Conservation (phyloP, 1,140 invertebrate species). For the Drosophila mauritiana region DNA sequence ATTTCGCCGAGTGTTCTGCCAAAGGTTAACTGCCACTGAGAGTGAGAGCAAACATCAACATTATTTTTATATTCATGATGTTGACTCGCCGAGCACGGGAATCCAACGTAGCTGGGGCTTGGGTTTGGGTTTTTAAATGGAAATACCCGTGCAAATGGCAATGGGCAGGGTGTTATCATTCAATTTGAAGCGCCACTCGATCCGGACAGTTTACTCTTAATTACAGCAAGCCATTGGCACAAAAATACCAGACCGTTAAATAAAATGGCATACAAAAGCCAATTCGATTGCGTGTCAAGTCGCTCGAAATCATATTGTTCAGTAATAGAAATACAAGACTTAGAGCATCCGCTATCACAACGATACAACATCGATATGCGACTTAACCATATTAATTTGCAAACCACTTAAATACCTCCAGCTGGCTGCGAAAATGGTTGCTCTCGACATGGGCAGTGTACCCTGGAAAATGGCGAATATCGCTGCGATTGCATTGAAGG, state of each 20-base stretch:
- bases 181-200: constrained; percentile 56
- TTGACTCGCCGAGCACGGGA: constrained; percentile 20
- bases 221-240: constrained; percentile 45
- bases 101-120: neutral
- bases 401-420: constrained; percentile 78
- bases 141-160: constrained; percentile 3
- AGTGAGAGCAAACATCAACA: constrained; percentile 78
- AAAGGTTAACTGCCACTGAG: constrained; percentile 53
- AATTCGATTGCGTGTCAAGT: neutral
- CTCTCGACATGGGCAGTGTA: constrained; percentile 95
- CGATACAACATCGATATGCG: too few species aligned
- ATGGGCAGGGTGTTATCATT: constrained; percentile 44
- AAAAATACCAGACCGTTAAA: constrained; percentile 15
- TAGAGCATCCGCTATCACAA: too few species aligned
- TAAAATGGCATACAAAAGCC: constrained; percentile 29
- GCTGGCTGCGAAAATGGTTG: constrained; percentile 98
- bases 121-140: constrained; percentile 20
- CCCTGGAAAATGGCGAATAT: constrained; percentile 93
- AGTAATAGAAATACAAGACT: too few species aligned
- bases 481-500: constrained; percentile 95
- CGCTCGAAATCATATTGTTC: neutral
- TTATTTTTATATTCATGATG: constrained; percentile 81
- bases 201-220: constrained; percentile 53
- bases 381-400: too few species aligned
- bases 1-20: constrained; percentile 60